phyloP scores from a whole-genome alignment of 2,888 invertebrate species.

The Labia minor region DNA sequence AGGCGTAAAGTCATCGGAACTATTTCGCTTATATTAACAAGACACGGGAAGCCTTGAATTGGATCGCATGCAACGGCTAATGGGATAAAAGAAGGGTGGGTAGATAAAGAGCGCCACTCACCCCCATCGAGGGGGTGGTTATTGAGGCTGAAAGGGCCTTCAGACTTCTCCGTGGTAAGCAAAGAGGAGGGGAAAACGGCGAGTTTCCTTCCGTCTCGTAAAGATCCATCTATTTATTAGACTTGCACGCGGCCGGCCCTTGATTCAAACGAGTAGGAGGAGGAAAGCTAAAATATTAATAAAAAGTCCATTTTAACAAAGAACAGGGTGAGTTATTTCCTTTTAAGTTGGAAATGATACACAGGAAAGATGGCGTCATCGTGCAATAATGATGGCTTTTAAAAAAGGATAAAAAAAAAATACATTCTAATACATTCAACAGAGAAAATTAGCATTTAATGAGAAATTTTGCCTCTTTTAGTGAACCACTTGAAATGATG shows the following conservation, averaged over 20 bases:
- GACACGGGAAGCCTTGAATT: not conserved
- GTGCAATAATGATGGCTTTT: not conserved
- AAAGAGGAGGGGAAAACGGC: not conserved
- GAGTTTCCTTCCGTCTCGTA: not conserved
- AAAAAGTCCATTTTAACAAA: not conserved
- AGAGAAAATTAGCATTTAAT: no score
- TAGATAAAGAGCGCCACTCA: not conserved
- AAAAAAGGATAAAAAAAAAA: no score
- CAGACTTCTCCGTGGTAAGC: no score
- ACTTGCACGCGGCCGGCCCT: not conserved
- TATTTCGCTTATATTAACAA: not conserved
- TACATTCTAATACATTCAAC: no score
- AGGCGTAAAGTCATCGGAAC: constrained; percentile 1
- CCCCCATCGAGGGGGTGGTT: not conserved
- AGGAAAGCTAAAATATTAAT: not conserved
- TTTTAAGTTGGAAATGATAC: not conserved
- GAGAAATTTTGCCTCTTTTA: no score
- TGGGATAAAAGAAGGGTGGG: not conserved
- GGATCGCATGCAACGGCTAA: not conserved
- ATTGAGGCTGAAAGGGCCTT: no score
- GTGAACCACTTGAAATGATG: no score
- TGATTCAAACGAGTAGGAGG: no score
- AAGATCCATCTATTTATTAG: constrained; percentile 1
- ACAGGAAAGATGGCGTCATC: constrained; percentile 1
- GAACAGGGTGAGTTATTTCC: not conserved